These are phyloP conservation scores for Fukomys damarensis DNA, from an alignment of 2,113 vertebrate genomes.

Conservation along the genomic window DNA sequence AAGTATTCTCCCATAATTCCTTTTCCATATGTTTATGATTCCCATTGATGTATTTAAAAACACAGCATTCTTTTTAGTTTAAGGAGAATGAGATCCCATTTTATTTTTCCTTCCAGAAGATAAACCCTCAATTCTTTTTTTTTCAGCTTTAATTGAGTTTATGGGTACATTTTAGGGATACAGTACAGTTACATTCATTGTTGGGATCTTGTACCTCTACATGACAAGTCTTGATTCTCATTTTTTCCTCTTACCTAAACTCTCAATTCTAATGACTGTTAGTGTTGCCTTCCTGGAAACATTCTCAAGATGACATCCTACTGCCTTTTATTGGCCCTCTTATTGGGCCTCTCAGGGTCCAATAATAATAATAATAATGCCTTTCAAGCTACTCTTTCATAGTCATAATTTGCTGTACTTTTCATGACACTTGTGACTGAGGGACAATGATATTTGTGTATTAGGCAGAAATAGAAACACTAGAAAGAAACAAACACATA, in stretches of 20 bases:
- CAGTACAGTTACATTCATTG: no score
- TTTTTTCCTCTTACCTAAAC: no score
- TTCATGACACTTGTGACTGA: neutral
- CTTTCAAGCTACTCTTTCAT: neutral
- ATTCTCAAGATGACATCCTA: neutral
- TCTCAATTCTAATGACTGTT: neutral
- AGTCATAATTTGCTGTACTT: neutral
- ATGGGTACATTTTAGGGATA: no score
- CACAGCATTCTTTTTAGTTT: neutral
- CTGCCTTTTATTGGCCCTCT: no score
- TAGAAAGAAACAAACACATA: neutral
- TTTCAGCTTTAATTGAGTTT: no score
- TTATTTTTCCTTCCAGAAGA: neutral
- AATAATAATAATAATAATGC: no score
- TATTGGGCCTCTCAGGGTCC: neutral
- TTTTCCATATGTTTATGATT: slow-evolving; percentile 34
- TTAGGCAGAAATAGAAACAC: neutral
- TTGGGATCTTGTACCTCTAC: no score
- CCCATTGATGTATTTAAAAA: neutral
- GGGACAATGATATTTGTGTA: neutral
- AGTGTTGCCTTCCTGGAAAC: neutral
- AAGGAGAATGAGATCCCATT: neutral
- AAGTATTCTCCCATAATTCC: neutral
- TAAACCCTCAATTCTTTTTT: no score
- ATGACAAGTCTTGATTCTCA: no score